Evolutionary conservation across 2,888 invertebrate species (phyloP), one percentile per base, ranked within the genome.

Genomic region (Tetranychus truncatus): DNA sequence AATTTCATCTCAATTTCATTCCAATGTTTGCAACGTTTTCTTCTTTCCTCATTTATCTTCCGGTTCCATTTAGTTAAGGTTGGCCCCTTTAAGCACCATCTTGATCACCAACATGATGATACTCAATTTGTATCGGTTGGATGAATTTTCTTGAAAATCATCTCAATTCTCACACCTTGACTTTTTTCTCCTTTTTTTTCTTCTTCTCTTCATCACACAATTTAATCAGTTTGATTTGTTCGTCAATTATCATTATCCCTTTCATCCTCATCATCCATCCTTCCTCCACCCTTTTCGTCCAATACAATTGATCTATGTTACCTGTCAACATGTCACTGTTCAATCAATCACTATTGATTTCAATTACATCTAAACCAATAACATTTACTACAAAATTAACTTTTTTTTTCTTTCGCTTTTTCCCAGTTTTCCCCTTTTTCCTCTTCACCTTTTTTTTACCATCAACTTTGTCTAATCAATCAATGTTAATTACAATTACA

Each of bases 221-320:
- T 24, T 45, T 45, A 46, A 72, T 45, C 44, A 20, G n/a, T 72
- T 34, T 72, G 45, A 45, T 46, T 72, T 45, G 7, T 72, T 20
- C 34, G 18, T 71, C 20, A 21, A 7, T 72, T 20, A 15, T 44
- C 44, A 8, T 44, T n/a, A 8, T 44, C 21, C 6, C 24, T 69
- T 69, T 21, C 21, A 69, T 20, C 69, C n/a, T 20, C 20, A 69
- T 69, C 21, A 24, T 69, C 24, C 24, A 69, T 11, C 34, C 45
- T 72, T 3, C n/a, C 34, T 72, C 69, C 21, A 24, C 69, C 69
- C 21, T 24, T 69, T 69, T 69, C 69, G 69, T 24, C 34, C 69
- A 24, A 20, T 69, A 24, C 69, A 18, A 24, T 24, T 69, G 69
- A 69, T 24, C 69, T 18, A 55, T 55, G 55, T 55, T 55, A 55